phyloP scores from a whole-genome alignment of 2,113 vertebrate genomes.

The Oreocharis arfaki region DNA sequence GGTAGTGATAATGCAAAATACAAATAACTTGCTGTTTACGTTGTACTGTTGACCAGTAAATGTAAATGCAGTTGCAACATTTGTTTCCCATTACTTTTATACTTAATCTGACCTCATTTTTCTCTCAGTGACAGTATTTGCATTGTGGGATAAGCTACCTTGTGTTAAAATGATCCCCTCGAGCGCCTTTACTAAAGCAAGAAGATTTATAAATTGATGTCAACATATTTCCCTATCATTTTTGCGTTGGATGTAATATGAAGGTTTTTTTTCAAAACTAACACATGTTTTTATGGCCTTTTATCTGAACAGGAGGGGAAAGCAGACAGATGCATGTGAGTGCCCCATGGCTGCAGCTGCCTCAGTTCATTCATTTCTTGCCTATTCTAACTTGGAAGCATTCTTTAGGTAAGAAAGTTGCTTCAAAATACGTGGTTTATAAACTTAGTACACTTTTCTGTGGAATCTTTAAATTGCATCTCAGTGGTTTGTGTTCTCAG shows the following conservation, averaged over 20 bases:
- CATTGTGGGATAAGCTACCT: background rate
- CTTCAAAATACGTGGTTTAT: background rate
- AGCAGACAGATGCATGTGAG: slow-evolving; percentile 68
- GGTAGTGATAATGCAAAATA: background rate
- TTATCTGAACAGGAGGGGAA: slow-evolving; percentile 55
- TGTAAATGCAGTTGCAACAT: background rate
- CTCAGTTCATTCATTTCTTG: slow-evolving; percentile 38
- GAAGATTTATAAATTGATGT: background rate
- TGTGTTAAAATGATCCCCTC: background rate
- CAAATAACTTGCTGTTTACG: background rate
- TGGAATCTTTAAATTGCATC: background rate
- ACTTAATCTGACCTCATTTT: background rate
- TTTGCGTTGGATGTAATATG: background rate
- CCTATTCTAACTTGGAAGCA: slow-evolving; percentile 60
- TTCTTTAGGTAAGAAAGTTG: slow-evolving; percentile 62
- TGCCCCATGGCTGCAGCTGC: slow-evolving; percentile 69
- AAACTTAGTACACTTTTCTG: background rate
- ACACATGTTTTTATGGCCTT: slow-evolving; percentile 9
- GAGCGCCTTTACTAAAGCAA: background rate
- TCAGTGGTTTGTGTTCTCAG: background rate
- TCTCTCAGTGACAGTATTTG: background rate
- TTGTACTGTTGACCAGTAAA: background rate
- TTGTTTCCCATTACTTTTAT: background rate
- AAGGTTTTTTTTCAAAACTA: background rate
- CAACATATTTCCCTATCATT: rapidly evolving